Evolutionary conservation across 2,888 invertebrate genomes (phyloP), one percentile per base, ranked within the genome.

Genomic region (Diarsia mendica): DNA sequence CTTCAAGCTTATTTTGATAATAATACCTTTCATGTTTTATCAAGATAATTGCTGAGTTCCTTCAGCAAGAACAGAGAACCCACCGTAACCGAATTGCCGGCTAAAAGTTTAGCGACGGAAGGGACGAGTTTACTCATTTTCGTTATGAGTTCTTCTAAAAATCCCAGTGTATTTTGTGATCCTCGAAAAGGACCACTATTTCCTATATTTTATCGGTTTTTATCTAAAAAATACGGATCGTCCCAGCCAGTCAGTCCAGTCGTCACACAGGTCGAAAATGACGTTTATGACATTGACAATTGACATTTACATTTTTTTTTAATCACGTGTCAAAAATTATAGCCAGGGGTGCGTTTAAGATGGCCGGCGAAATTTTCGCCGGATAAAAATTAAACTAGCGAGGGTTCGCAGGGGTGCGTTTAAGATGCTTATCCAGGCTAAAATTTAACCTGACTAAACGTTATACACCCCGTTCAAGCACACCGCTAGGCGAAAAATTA

Each of bases 101-200:
- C 87, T 67, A 96, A 88, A 83, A 96, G 88, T 87, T 95, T 96
- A 81, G 93, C 92, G 79, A 90, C 92, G 63, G 94, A 89, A 63
- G 95, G 95, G 72, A 96, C 90, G 55, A 96, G 88, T 91, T 94
- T 94, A 89, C 95, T 96, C 96, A 96, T 96, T 89, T 91, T 94
- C 58, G 81, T 80, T 81, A 94, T 76, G 66, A 96, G 65, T 77
- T 90, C 83, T 90, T 93, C 87, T 84, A 94, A 83, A 63, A 94
- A 85, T 84, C 95, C 95, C 95, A 96, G 96, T 92, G 94, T 93
- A 89, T 81, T 84, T 67, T 87, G 90, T 92, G 91, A 91, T 90
- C 92, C 93, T 83, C 53, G 61, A 71, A 53, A 64, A 86, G 92
- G 92, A 93, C 73, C 92, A 92, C 92, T 90, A 85, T 82, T 79